Evolutionary conservation across 2,797 vertebrate species (phyloP), one percentile per base, ranked within the genome.

Genomic region (Danionella dracula): DNA sequence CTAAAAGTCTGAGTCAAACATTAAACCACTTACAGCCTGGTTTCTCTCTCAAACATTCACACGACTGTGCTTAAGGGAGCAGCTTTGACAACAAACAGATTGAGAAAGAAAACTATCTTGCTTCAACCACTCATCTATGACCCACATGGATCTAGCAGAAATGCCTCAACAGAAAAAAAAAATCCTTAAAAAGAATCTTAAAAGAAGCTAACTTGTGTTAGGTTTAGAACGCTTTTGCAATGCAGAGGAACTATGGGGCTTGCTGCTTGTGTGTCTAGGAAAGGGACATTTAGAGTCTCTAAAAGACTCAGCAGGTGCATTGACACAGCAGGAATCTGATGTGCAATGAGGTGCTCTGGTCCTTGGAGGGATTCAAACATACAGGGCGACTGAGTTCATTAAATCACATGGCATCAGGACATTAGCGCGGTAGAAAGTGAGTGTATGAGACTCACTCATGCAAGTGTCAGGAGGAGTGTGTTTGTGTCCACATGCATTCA

Each of bases 1-100:
- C 62, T 65, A 31, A 40, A 45, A 54, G 50, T 45, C 29, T 45
- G 50, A 65, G 62, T 65, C 62, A 65, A 65, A 55, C 41, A 55
- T 65, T 65, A 55, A 65, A 55, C 62, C 49, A 53, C 38, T 23
- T 27, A 16, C 17, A 5, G 31, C 6, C 13, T 12, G 50, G 44
- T 65, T 65, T 44, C 32, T 27, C 53, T 54, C 61, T 45, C 27
- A 54, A 34, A 13, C 4, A 38, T 38, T 13, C 32, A 50, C 27
- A n/a, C n/a, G n/a, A n/a, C n/a, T n/a, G n/a, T n/a, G n/a, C n/a
- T n/a, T n/a, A n/a, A n/a, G n/a, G n/a, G n/a, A n/a, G n/a, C n/a
- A n/a, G 16, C 8, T 60, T 16, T 37, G 32, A 35, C 45, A 16
- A 11, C 9, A 27, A 27, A 40, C 12, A 13, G 57, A 8, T 37